Evolutionary conservation across 2,113 vertebrate species (phyloP).

Genomic region (Antechinus flavipes): DNA sequence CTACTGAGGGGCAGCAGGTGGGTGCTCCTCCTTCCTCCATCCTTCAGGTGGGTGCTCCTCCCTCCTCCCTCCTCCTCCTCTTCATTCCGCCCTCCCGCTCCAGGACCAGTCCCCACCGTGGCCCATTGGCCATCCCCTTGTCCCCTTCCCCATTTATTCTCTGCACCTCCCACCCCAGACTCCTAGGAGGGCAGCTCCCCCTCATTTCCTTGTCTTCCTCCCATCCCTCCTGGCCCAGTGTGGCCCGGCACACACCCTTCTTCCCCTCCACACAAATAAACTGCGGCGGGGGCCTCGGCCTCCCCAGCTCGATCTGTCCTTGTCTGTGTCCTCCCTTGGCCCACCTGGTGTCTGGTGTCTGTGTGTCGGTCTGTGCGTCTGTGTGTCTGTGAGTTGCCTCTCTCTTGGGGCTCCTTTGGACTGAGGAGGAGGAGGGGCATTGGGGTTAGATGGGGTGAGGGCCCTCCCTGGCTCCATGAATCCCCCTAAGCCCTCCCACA

Average conservation of each 20-base stretch:
- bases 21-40: conserved; percentile 59
- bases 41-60: conserved; percentile 78
- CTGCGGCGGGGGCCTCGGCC: neutral
- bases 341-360: conserved; percentile 48
- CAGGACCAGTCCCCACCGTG: neutral
- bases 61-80: neutral
- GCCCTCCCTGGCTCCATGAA: neutral
- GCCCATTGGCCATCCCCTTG: neutral
- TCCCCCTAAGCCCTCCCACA: too few species aligned
- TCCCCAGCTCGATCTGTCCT: neutral
- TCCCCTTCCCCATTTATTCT: neutral
- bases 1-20: conserved; percentile 86
- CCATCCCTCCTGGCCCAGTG: neutral
- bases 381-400: conserved; percentile 64
- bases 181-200: neutral
- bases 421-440: conserved; percentile 41
- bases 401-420: conserved; percentile 60
- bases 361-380: conserved; percentile 60
- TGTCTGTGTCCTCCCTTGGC: conserved; percentile 30
- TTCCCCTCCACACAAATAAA: neutral
- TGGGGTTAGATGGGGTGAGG: conserved; percentile 15
- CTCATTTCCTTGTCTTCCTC: neutral
- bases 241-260: neutral
- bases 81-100: too few species aligned
- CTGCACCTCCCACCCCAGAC: neutral